Evolutionary conservation across 92 coral and sea anemone species (phyloP).

Genomic region (Micromussa lordhowensis): DNA sequence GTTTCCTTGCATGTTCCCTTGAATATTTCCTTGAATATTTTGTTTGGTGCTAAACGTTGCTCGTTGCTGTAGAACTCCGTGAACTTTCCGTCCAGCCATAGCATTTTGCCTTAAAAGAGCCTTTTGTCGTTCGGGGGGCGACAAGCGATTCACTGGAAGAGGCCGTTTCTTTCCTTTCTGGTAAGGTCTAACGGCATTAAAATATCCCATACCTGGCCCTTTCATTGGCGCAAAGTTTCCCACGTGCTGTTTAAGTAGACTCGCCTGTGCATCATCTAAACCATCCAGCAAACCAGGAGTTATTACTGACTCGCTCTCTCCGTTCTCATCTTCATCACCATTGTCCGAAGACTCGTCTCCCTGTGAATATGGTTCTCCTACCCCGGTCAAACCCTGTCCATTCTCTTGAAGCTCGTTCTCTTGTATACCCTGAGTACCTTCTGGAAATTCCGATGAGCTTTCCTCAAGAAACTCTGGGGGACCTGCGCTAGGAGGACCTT

Average conservation of each 20-base stretch:
- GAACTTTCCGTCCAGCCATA: background rate
- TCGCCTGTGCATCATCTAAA: slow-evolving; percentile 16
- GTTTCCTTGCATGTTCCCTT: background rate
- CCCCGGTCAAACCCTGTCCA: background rate
- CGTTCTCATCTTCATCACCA: background rate
- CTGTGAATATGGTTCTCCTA: background rate
- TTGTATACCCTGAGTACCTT: background rate
- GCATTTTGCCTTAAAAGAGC: slow-evolving; percentile 5
- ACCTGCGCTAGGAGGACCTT: background rate
- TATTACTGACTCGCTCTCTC: background rate
- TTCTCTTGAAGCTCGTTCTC: background rate
- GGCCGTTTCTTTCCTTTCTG: background rate
- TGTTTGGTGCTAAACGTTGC: slow-evolving; percentile 9
- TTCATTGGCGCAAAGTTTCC: background rate
- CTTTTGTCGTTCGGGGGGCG: background rate
- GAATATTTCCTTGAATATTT: background rate
- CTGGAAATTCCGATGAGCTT: background rate
- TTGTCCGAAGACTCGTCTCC: background rate
- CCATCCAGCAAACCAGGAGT: slow-evolving; percentile 23
- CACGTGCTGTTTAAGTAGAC: slow-evolving; percentile 13
- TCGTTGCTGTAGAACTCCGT: background rate
- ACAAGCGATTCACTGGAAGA: background rate
- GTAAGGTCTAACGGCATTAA: background rate
- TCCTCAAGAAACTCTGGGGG: background rate
- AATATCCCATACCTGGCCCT: background rate